These are phyloP conservation scores for Gastrophysa polygoni DNA, from an alignment of 2,888 invertebrate genomes.

Conservation along the genomic window DNA sequence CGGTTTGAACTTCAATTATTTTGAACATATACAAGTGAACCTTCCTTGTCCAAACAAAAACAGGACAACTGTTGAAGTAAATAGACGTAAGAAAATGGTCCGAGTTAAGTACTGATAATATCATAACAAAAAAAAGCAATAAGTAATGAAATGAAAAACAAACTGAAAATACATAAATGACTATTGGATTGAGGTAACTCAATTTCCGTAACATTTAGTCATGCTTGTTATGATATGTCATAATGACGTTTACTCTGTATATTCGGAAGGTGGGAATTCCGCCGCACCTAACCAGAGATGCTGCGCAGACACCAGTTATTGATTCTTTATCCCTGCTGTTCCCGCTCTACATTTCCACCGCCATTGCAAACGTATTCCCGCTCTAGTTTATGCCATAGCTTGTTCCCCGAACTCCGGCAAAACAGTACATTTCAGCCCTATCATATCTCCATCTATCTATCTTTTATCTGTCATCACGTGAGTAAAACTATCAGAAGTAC, in stretches of 20 bases:
- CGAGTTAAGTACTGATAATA: no score
- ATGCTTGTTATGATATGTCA: no score
- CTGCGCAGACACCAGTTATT: constrained; percentile 52
- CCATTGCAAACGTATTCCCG: constrained; percentile 50
- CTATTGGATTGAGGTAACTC: no score
- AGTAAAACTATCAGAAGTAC: constrained; percentile 24
- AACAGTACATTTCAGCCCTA: constrained; percentile 28
- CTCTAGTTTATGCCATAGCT: constrained; percentile 41
- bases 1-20: no score
- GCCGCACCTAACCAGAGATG: constrained; percentile 32
- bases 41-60: no score
- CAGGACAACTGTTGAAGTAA: no score
- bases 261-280: constrained; percentile 12
- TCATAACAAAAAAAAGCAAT: no score
- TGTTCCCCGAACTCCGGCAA: constrained; percentile 28
- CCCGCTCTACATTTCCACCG: constrained; percentile 39
- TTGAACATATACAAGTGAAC: no score
- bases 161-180: no score
- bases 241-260: constrained; percentile 3
- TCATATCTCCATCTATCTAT: constrained; percentile 12
- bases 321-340: constrained; percentile 42
- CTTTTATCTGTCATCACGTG: constrained; percentile 17
- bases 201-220: no score
- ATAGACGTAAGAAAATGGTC: no score
- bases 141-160: no score